Percentiles rank a stretch among this genome's conserved stretches.
Evolutionary conservation across 23 tunicate genomes (phyloP).

Genomic region (Aplidium turbinatum): DNA sequence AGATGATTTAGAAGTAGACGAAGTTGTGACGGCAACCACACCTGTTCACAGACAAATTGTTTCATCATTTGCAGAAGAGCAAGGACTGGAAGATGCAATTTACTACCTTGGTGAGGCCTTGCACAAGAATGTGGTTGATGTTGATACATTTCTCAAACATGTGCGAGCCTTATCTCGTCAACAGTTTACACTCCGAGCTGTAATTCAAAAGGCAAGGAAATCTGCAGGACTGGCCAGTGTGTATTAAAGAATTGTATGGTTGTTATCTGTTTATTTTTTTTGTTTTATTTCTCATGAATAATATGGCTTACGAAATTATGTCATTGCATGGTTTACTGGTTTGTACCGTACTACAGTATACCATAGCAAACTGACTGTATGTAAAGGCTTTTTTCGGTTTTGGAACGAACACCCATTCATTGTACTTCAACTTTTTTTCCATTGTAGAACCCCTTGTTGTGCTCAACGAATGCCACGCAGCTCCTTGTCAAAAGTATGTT

Average conservation of each 20-base stretch:
- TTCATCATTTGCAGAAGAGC: conserved; percentile 81
- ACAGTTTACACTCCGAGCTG: conserved; percentile 76
- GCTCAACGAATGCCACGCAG: too few relatives aligned
- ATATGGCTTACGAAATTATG: too few relatives aligned
- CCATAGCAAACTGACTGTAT: too few relatives aligned
- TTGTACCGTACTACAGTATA: too few relatives aligned
- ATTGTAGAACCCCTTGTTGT: too few relatives aligned
- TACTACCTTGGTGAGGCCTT: conserved; percentile 86
- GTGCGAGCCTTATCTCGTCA: conserved; percentile 86
- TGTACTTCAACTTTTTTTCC: too few relatives aligned
- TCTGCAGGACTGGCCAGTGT: conserved; percentile 73
- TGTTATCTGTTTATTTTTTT: not conserved
- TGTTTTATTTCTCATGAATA: not conserved
- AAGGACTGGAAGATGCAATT: conserved; percentile 91
- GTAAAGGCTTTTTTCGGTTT: too few relatives aligned
- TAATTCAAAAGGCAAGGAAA: conserved; percentile 79
- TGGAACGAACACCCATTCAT: too few relatives aligned
- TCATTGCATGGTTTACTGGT: too few relatives aligned
- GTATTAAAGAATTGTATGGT: conserved; percentile 23
- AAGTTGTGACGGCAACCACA: conserved; percentile 81
- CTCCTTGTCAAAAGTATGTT: too few relatives aligned
- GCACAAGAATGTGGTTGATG: conserved; percentile 65
- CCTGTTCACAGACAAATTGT: conserved; percentile 93
- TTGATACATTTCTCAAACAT: conserved; percentile 83
- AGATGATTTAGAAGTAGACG: conserved; percentile 83